Percentiles rank a stretch among this genome's conserved stretches.
These are phyloP conservation scores for Bombus cullumanus DNA, from an alignment of 1,140 invertebrate genomes.

Conservation along the genomic window DNA sequence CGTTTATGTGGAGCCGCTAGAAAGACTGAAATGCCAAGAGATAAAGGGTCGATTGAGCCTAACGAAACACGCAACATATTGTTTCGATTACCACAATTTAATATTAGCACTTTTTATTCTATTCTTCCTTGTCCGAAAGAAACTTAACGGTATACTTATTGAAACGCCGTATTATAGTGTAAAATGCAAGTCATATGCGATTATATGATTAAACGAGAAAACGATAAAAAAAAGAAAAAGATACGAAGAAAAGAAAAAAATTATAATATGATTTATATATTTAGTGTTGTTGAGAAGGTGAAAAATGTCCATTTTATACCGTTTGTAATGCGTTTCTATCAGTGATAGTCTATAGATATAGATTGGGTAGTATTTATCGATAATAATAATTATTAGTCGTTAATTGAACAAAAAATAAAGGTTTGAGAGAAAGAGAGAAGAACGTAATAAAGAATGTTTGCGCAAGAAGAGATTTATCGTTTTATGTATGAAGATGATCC, in stretches of 20 bases:
- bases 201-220: constrained; percentile 60
- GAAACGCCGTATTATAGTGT: constrained; percentile 59
- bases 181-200: constrained; percentile 60
- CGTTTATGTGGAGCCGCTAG: constrained; percentile 56
- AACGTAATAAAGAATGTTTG: constrained; percentile 12
- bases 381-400: constrained; percentile 67
- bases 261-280: constrained; percentile 48
- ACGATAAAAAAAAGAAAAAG: constrained; percentile 25
- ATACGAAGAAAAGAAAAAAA: not conserved
- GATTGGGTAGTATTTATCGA: constrained; percentile 79
- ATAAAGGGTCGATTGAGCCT: constrained; percentile 65
- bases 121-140: constrained; percentile 39
- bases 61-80: constrained; percentile 63
- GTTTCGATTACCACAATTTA: constrained; percentile 63
- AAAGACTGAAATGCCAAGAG: constrained; percentile 77
- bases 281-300: constrained; percentile 44
- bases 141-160: constrained; percentile 70
- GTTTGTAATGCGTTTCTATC: constrained; percentile 81
- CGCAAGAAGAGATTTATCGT: not conserved
- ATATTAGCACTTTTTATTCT: constrained; percentile 66
- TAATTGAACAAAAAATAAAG: constrained; percentile 37
- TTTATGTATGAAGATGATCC: not conserved
- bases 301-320: constrained; percentile 80
- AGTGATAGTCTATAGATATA: constrained; percentile 77
- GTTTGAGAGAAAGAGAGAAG: not conserved